Base-by-base conservation (phyloP, 2,888 invertebrate species). In the Eilema caniola region DNA sequence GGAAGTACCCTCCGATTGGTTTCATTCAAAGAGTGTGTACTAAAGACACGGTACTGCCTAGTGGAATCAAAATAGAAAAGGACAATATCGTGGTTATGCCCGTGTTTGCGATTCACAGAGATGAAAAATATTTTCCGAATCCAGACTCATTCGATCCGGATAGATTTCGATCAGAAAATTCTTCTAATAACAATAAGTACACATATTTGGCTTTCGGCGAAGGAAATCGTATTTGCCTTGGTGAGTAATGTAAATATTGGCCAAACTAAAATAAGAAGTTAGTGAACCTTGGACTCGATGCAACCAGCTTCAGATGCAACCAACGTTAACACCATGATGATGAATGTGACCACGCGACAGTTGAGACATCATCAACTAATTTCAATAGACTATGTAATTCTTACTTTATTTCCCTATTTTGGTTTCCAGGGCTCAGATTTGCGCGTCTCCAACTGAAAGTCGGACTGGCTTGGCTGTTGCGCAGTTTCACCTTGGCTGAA, bases 211-310 rank as follows among this genome's bases (percentile, higher is more conserved):
- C 95, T 11, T 96, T 96, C 84, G 95, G 95, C 16, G 95, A 93
- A 81, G 96, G 96, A 59, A 94, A 95, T 63, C 88, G 96, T 41
- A 90, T 90, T 77, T 96, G 96, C 79, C 88, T 96, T 63, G 96
- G 96, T 95, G 84, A 90, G 90, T 84, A 31, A 28, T 12, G 1
- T 24, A 16, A 59, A 28, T 59, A 12, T 25, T 11, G 12, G 33
- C 1, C 11, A 37, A 37, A 37, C 12, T 1, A 37, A 37, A 37
- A 37, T 37, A 37, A 37, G 12, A 12, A 37, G 33, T 37, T 12
- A 37, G 33, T 5, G 12, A 12, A 37, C 5, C 12, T 12, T 12
- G 33, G 12, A 12, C 12, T 37, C 12, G 33, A 37, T 2, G 33
- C 1, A 2, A 37, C 12, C 11, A 37, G 33, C 33, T 37, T 37